A percentile compares a stretch with the other conserved stretches of the same genome.
Evolutionary conservation across 1,140 invertebrate genomes (phyloP).

Genomic region (Brachionus rubens): DNA sequence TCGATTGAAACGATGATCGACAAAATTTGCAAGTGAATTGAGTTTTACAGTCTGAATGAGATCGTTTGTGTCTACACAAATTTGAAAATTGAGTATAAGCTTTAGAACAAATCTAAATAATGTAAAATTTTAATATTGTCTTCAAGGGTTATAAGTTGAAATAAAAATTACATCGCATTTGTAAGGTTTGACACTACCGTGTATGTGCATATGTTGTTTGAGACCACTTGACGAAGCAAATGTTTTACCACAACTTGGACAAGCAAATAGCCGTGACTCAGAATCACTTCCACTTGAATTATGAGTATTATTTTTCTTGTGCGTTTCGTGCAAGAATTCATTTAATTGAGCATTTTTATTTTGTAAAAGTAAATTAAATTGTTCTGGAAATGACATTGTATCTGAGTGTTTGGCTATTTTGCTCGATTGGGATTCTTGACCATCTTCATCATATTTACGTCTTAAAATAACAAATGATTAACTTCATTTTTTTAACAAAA

Average conservation of each 20-base stretch:
- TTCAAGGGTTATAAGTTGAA: neutral
- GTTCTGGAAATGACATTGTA: neutral
- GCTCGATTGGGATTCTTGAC: slow-evolving; percentile 1
- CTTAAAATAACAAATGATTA: neutral
- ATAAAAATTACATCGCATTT: slow-evolving; percentile 63
- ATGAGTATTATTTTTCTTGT: slow-evolving; percentile 13
- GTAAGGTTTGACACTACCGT: slow-evolving; percentile 96
- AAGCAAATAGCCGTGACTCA: slow-evolving; percentile 76
- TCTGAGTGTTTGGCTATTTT: slow-evolving; percentile 21
- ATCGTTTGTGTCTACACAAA: slow-evolving; percentile 94
- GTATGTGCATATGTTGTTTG: slow-evolving; percentile 98
- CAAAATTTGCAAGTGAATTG: slow-evolving; percentile 44
- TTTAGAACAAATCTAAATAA: slow-evolving; percentile 66
- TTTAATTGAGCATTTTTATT: slow-evolving; percentile 32
- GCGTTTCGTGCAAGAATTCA: neutral
- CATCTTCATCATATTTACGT: slow-evolving; percentile 23
- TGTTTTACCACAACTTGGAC: slow-evolving; percentile 94
- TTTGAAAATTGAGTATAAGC: slow-evolving; percentile 99
- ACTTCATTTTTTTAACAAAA: neutral
- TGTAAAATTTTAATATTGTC: neutral
- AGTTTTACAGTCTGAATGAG: slow-evolving; percentile 73
- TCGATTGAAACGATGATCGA: slow-evolving; percentile 28
- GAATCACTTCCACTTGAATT: slow-evolving; percentile 27
- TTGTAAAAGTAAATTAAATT: neutral
- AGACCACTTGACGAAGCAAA: slow-evolving; percentile 93